Base-by-base conservation (phyloP, 1,140 invertebrate genomes). In the Ceratitis capitata region DNA sequence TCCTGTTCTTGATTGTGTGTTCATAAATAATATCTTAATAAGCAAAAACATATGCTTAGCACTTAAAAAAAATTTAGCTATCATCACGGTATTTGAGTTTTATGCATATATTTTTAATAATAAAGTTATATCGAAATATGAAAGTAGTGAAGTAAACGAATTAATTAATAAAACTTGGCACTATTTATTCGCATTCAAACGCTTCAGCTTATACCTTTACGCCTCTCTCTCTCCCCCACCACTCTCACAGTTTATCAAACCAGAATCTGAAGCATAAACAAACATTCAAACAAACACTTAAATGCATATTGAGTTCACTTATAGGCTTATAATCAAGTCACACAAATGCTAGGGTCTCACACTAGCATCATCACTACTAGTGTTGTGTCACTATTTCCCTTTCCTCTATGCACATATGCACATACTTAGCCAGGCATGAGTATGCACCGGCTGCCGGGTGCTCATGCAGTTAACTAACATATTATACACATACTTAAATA, bases 231-330 rank as follows among this genome's bases (percentile, higher is more conserved):
- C n/a, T n/a, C n/a, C n/a, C n/a, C n/a, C n/a, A n/a, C n/a, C n/a
- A 29, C 58, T 32, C 58, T 12, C 32, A 32, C 61, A 35, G 23
- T 2, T 51, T 64, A 29, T 10, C 61, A 69, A n/a, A n/a, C n/a
- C n/a, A n/a, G n/a, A n/a, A 69, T 69, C 61, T 35, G 4, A 53
- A 53, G 51, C 51, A n/a, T 23, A n/a, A n/a, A 56, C 51, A 56
- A 56, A 56, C 19, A n/a, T n/a, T n/a, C 61, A 69, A 69, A 35
- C 61, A 69, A 69, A 32, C 16, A 78, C 69, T 78, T 78, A 45
- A 42, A 35, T 42, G 69, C 69, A 47, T 45, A 45, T 78, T 78
- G 69, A 78, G 69, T 78, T 35, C 69, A 78, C 69, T 78, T 78
- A 5, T 7, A 19, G n/a, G 39, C 42, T 45, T 45, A 78, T 26